Percentiles rank a stretch among this genome's conserved stretches.
Evolutionary conservation across 2,113 vertebrate genomes (phyloP).

Genomic region (Hippocampus zosterae): DNA sequence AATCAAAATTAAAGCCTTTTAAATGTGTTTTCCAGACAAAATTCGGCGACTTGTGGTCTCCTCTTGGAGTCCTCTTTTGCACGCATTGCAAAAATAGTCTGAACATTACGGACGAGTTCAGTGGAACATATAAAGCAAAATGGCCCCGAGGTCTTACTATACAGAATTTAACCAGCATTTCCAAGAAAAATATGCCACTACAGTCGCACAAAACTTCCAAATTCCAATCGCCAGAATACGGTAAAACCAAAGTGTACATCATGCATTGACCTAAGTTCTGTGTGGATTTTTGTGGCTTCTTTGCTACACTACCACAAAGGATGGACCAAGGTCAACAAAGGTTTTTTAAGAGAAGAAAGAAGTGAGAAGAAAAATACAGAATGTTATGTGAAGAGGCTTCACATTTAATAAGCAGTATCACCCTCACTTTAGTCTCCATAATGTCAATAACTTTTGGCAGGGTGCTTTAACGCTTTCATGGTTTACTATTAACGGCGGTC

Average conservation of each 20-base stretch:
- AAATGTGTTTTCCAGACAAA: background rate
- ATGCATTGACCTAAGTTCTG: background rate
- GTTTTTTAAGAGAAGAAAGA: background rate
- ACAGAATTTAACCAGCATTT: background rate
- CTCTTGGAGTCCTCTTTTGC: constrained; percentile 35
- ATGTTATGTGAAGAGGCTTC: too few species aligned
- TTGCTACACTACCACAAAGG: background rate
- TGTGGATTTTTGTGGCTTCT: background rate
- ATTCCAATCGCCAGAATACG: background rate
- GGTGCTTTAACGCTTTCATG: too few species aligned
- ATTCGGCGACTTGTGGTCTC: constrained; percentile 39
- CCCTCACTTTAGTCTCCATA: too few species aligned
- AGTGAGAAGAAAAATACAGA: background rate
- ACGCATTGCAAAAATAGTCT: constrained; percentile 4
- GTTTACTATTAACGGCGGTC: too few species aligned
- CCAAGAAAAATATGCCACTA: background rate
- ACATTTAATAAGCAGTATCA: background rate
- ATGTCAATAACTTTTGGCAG: too few species aligned
- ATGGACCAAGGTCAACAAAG: background rate
- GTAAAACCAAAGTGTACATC: too few species aligned
- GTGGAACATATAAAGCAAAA: background rate
- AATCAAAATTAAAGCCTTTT: background rate
- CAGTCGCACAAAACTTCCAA: background rate
- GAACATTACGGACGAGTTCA: background rate
- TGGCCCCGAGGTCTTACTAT: background rate